Evolutionary conservation across 37 sponge, comb jelly and placozoan genomes (phyloP).

Genomic region (Chondrosia reniformis): DNA sequence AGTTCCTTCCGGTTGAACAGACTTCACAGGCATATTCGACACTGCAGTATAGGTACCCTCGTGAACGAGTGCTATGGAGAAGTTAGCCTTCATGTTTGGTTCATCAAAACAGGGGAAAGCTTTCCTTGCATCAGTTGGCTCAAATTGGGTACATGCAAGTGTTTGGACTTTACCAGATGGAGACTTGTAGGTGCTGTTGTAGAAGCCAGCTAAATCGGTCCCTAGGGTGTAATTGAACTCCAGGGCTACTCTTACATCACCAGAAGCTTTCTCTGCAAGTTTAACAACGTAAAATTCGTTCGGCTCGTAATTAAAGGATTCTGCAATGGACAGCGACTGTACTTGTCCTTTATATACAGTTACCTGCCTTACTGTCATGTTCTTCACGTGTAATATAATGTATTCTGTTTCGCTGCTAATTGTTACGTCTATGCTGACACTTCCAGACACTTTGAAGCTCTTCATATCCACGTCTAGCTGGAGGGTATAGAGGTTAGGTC

Average conservation of each 20-base stretch:
- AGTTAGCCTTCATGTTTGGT: conserved; percentile 89
- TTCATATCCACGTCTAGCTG: conserved; percentile 49
- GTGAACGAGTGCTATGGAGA: conserved; percentile 72
- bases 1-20: background rate
- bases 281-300: conserved; percentile 64
- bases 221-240: conserved; percentile 59
- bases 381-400: conserved; percentile 57
- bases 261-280: conserved; percentile 1
- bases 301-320: background rate
- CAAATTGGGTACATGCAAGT: conserved; percentile 94
- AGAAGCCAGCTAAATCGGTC: conserved; percentile 72
- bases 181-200: conserved; percentile 63
- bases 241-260: conserved; percentile 14
- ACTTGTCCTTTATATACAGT: background rate
- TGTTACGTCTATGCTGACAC: conserved; percentile 18
- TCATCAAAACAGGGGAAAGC: conserved; percentile 99
- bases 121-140: conserved; percentile 87
- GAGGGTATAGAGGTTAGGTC: conserved; percentile 52
- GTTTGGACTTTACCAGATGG: conserved; percentile 25
- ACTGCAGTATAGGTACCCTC: conserved; percentile 33
- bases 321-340: background rate
- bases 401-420: conserved; percentile 25
- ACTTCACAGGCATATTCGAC: conserved; percentile 79
- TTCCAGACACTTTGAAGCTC: conserved; percentile 45
- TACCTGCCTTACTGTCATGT: conserved; percentile 44